These are phyloP conservation scores for Gadus chalcogrammus DNA, from an alignment of 2,113 vertebrate species.

Conservation along the genomic window DNA sequence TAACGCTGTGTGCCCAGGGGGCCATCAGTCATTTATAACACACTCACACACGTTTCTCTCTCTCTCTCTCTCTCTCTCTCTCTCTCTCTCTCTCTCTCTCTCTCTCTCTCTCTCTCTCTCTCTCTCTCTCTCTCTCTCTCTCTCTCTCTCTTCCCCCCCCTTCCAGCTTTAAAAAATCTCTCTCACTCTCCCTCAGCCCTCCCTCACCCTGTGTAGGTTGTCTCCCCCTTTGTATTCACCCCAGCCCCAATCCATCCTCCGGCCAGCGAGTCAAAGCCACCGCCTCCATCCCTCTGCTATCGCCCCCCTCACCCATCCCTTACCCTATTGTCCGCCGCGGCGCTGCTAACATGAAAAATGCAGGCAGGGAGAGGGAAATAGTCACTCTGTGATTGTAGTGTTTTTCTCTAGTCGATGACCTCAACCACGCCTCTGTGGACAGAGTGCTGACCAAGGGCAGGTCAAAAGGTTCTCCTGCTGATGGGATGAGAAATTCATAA, in stretches of 20 bases:
- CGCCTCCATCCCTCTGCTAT: slow-evolving; percentile 59
- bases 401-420: slow-evolving; percentile 45
- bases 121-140: background rate
- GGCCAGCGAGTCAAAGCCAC: slow-evolving; percentile 61
- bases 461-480: too few species aligned
- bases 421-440: too few species aligned
- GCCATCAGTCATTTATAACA: too few species aligned
- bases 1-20: too few species aligned
- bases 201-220: slow-evolving; percentile 40
- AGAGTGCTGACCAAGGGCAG: too few species aligned
- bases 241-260: slow-evolving; percentile 64
- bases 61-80: too few species aligned
- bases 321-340: slow-evolving; percentile 56
- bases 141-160: background rate
- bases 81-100: too few species aligned
- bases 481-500: too few species aligned
- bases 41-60: too few species aligned
- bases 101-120: background rate
- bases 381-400: slow-evolving; percentile 36
- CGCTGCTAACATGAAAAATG: slow-evolving; percentile 69
- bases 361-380: slow-evolving; percentile 56
- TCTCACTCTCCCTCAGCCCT: background rate
- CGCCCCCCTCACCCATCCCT: background rate
- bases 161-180: background rate
- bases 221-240: slow-evolving; percentile 44